phyloP scores from a whole-genome alignment of 2,888 invertebrate genomes.

The Invenusta paracnida region DNA sequence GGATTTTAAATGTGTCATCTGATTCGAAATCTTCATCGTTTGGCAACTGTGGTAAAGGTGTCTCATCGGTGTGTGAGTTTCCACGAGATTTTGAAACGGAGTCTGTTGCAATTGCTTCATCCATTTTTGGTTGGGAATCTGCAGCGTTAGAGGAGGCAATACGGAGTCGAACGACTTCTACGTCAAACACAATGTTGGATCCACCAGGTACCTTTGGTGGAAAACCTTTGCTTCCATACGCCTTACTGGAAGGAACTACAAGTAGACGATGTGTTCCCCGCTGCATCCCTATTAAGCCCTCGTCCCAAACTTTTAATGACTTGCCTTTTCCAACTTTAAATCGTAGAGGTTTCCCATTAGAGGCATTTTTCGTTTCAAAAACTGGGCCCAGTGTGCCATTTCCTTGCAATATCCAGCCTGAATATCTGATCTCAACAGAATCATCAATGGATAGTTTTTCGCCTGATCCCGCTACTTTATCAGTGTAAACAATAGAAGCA shows the following conservation, averaged over 20 bases:
- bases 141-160: neutral
- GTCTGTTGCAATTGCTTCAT: neutral
- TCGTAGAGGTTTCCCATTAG: neutral
- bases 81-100: neutral
- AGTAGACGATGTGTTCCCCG: conserved; percentile 33
- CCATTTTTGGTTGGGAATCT: neutral
- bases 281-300: conserved; percentile 33
- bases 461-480: conserved; percentile 20
- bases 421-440: conserved; percentile 26
- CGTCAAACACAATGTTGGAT: neutral
- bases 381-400: neutral
- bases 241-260: conserved; percentile 33
- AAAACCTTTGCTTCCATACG: neutral
- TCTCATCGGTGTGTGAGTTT: neutral
- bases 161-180: neutral
- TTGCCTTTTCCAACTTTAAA: conserved; percentile 32
- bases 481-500: conserved; percentile 17
- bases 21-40: neutral
- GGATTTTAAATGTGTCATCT: neutral
- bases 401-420: neutral
- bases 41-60: conserved; percentile 23
- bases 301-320: neutral
- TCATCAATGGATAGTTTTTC: conserved; percentile 8
- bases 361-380: conserved; percentile 19
- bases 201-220: conserved; percentile 9